These are phyloP conservation scores for Xyrichtys novacula DNA, from an alignment of 2,797 vertebrate genomes.

Conservation along the genomic window DNA sequence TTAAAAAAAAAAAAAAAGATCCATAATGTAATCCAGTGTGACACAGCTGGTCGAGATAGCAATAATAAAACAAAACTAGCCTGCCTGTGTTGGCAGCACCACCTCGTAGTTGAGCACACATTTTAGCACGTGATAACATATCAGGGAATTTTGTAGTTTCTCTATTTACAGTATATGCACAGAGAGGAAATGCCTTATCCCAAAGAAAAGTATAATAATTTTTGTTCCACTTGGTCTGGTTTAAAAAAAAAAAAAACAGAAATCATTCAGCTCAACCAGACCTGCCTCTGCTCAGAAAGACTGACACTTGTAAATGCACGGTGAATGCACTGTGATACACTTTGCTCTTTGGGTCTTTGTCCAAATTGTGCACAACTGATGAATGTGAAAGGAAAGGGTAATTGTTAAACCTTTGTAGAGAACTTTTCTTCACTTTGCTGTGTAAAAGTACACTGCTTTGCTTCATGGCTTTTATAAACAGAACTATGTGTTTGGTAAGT, in stretches of 20 bases:
- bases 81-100: conserved; percentile 63
- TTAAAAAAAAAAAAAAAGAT: no score
- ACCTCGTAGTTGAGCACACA: conserved; percentile 78
- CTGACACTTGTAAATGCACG: conserved; percentile 88
- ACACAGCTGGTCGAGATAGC: conserved; percentile 81
- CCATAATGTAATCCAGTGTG: conserved; percentile 68
- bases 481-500: conserved; percentile 98
- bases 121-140: conserved; percentile 82
- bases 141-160: conserved; percentile 87
- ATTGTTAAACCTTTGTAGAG: conserved; percentile 89
- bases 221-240: conserved; percentile 47
- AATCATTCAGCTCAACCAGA: conserved; percentile 47
- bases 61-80: conserved; percentile 79
- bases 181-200: conserved; percentile 86
- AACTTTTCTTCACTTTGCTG: conserved; percentile 96
- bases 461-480: conserved; percentile 98
- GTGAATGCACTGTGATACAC: conserved; percentile 88
- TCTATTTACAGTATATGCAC: conserved; percentile 79
- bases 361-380: conserved; percentile 87
- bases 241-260: conserved; percentile 45
- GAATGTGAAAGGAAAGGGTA: conserved; percentile 94
- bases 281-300: conserved; percentile 65
- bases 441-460: conserved; percentile 98
- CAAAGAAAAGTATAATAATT: conserved; percentile 78
- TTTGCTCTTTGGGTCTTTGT: conserved; percentile 84